Evolutionary conservation across 2,797 vertebrate genomes (phyloP).

Genomic region (Oreochromis grahami): DNA sequence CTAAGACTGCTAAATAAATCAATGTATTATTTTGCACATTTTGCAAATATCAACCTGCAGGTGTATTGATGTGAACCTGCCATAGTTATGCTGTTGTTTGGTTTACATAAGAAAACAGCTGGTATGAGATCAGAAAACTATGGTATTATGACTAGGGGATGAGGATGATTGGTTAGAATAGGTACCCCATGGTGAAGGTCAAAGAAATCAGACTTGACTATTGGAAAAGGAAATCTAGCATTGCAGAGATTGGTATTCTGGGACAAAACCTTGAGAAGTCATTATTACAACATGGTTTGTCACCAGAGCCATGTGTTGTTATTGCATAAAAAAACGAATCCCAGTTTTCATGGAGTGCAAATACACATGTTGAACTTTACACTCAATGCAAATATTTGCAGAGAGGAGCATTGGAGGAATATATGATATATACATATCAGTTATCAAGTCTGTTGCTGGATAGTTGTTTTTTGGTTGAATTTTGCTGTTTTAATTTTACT

Average conservation of each 20-base stretch:
- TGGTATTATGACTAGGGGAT: background rate
- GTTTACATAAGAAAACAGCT: background rate
- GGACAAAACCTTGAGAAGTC: background rate
- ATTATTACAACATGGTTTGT: background rate
- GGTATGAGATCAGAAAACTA: background rate
- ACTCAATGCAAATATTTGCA: background rate
- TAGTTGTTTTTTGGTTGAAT: background rate
- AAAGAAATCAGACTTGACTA: background rate
- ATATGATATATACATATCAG: rapidly evolving
- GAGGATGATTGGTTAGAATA: background rate
- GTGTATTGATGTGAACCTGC: background rate
- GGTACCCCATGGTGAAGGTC: background rate
- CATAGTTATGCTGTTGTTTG: background rate
- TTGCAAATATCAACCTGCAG: background rate
- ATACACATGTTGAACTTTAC: background rate
- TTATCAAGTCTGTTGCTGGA: background rate
- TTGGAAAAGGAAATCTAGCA: background rate
- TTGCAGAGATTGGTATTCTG: background rate
- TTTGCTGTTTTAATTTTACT: background rate
- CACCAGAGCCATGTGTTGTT: background rate
- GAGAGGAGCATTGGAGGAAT: background rate
- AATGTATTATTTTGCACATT: background rate
- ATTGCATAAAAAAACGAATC: rapidly evolving
- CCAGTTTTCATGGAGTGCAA: background rate
- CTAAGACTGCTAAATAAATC: background rate